Percentiles rank a stretch among this genome's conserved stretches.
These are phyloP conservation scores for Agapetus fuscipes DNA, from an alignment of 2,888 invertebrate genomes.

Conservation along the genomic window DNA sequence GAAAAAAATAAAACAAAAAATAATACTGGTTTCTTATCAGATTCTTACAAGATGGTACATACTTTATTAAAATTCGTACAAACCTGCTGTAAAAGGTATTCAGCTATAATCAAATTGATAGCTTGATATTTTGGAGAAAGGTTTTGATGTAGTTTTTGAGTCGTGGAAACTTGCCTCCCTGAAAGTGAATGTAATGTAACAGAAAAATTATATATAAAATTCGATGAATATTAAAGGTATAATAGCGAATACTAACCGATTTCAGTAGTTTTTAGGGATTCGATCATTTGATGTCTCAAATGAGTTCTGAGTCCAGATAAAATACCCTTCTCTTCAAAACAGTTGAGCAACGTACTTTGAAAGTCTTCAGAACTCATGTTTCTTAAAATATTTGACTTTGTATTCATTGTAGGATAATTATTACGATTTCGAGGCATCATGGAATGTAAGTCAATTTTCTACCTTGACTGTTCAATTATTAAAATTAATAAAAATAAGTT, in stretches of 20 bases:
- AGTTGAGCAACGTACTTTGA: constrained; percentile 44
- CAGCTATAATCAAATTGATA: constrained; percentile 50
- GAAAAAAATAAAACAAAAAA: no score
- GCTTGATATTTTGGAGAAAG: constrained; percentile 47
- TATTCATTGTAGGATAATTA: no score
- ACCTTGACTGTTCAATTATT: no score
- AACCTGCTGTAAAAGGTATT: constrained; percentile 45
- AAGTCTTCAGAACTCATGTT: constrained; percentile 36
- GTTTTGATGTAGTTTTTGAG: constrained; percentile 35
- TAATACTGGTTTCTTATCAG: no score
- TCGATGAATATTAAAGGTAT: no score
- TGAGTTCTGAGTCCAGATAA: constrained; percentile 48
- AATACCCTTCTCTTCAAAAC: constrained; percentile 53
- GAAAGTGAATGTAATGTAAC: neutral
- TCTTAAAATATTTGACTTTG: no score
- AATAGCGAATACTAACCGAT: constrained; percentile 29
- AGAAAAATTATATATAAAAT: no score
- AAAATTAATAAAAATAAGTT: no score
- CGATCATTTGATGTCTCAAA: constrained; percentile 49
- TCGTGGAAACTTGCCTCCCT: constrained; percentile 34
- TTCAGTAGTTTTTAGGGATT: constrained; percentile 41
- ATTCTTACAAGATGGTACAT: no score
- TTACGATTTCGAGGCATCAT: no score
- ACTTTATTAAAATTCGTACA: constrained; percentile 25
- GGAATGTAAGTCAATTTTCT: no score